These are phyloP conservation scores for Nezara viridula DNA, from an alignment of 2,888 invertebrate species.

Conservation along the genomic window DNA sequence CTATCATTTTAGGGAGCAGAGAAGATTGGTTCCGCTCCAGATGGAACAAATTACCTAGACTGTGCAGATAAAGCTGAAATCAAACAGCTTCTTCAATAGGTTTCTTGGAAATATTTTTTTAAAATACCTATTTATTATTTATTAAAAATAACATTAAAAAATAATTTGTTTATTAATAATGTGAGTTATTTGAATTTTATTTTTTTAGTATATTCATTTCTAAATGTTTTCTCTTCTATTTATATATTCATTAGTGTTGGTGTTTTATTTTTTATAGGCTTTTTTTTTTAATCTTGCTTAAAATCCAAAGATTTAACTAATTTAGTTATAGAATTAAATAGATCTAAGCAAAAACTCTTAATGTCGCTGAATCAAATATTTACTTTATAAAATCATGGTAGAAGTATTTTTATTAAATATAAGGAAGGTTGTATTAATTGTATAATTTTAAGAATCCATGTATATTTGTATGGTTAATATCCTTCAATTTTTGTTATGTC, in stretches of 20 bases:
- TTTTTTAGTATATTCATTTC: slow-evolving; percentile 56
- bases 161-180: slow-evolving; percentile 31
- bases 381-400: neutral
- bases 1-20: slow-evolving; percentile 79
- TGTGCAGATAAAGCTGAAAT: slow-evolving; percentile 94
- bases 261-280: slow-evolving; percentile 25
- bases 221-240: neutral
- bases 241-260: slow-evolving; percentile 25
- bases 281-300: slow-evolving; percentile 43
- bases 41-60: slow-evolving; percentile 88
- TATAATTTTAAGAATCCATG: neutral
- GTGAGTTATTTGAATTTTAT: slow-evolving; percentile 50
- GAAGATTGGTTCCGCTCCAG: slow-evolving; percentile 86
- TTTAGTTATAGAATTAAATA: slow-evolving; percentile 1
- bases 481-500: neutral
- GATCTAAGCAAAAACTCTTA: neutral
- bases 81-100: slow-evolving; percentile 77
- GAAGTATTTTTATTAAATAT: neutral
- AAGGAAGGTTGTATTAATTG: neutral
- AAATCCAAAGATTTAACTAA: slow-evolving; percentile 55
- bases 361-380: slow-evolving; percentile 9
- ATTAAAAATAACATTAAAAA: slow-evolving; percentile 37
- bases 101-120: slow-evolving; percentile 51
- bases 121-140: slow-evolving; percentile 59
- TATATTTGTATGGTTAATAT: neutral